Evolutionary conservation across 2,888 invertebrate species (phyloP).

Genomic region (Chloroclysta siterata): DNA sequence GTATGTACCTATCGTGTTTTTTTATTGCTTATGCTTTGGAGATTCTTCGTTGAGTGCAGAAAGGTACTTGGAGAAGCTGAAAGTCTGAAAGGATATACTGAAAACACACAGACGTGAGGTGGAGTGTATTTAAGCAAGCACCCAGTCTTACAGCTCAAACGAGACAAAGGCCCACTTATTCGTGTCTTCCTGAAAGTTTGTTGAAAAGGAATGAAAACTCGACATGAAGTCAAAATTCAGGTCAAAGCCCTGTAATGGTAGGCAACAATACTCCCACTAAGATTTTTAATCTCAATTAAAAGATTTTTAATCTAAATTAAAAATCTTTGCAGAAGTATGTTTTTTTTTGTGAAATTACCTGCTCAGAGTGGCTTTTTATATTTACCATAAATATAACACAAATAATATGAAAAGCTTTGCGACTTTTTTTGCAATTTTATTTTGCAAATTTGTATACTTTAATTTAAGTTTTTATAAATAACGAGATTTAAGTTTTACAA

Average conservation of each 20-base stretch:
- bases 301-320: too few relatives aligned
- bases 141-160: conserved; percentile 6
- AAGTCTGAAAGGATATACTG: conserved; percentile 19
- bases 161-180: conserved; percentile 13
- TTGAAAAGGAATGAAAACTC: conserved; percentile 11
- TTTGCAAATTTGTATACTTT: too few relatives aligned
- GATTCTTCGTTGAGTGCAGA: conserved; percentile 28
- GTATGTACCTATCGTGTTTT: conserved; percentile 59
- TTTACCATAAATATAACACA: too few relatives aligned
- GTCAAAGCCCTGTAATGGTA: background rate
- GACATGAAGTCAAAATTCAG: background rate
- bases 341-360: too few relatives aligned
- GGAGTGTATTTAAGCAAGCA: conserved; percentile 12
- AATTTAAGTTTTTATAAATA: too few relatives aligned
- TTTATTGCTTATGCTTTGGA: conserved; percentile 70
- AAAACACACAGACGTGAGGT: conserved; percentile 1
- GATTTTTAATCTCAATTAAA: too few relatives aligned
- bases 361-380: too few relatives aligned
- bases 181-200: background rate
- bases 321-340: too few relatives aligned
- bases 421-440: too few relatives aligned
- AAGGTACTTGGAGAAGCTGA: conserved; percentile 4
- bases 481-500: too few relatives aligned
- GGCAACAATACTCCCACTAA: too few relatives aligned
- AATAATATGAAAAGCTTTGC: too few relatives aligned